phyloP scores from a whole-genome alignment of 1,140 invertebrate genomes.

The Achatina immaculata region DNA sequence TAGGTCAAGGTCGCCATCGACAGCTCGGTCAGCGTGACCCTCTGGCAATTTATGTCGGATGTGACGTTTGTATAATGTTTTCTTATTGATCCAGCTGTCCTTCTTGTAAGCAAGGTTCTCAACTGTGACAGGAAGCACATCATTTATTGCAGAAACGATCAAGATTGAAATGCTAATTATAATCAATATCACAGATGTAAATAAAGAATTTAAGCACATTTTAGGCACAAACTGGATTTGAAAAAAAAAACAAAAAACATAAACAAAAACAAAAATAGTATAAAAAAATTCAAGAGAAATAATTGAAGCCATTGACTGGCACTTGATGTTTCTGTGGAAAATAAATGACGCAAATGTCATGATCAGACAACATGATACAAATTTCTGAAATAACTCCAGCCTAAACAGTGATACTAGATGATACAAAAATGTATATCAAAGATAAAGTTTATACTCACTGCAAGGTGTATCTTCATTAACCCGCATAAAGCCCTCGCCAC shows the following conservation, averaged over 20 bases:
- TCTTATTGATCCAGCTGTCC: constrained; percentile 75
- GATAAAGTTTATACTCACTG: constrained; percentile 67
- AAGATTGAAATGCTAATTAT: not conserved
- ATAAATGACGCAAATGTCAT: no score
- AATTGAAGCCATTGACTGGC: no score
- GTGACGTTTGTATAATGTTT: constrained; percentile 72
- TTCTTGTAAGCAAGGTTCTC: constrained; percentile 75
- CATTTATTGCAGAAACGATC: not conserved
- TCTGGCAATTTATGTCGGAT: constrained; percentile 59
- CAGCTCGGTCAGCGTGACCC: constrained; percentile 72
- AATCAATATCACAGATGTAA: not conserved
- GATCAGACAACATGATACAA: no score
- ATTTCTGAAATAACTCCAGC: no score
- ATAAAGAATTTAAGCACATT: not conserved
- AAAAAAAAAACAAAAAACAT: no score
- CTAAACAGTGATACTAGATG: not conserved
- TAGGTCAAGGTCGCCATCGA: constrained; percentile 72
- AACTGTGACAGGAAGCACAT: constrained; percentile 69
- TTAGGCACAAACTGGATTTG: not conserved
- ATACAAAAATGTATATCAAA: not conserved
- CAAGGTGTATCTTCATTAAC: constrained; percentile 74
- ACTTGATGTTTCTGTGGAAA: no score
- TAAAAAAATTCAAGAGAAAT: no score
- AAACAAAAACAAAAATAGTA: no score
- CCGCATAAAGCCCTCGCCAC: constrained; percentile 73